phyloP scores from a whole-genome alignment of 1,140 invertebrate species.

The Drosophila busckii region DNA sequence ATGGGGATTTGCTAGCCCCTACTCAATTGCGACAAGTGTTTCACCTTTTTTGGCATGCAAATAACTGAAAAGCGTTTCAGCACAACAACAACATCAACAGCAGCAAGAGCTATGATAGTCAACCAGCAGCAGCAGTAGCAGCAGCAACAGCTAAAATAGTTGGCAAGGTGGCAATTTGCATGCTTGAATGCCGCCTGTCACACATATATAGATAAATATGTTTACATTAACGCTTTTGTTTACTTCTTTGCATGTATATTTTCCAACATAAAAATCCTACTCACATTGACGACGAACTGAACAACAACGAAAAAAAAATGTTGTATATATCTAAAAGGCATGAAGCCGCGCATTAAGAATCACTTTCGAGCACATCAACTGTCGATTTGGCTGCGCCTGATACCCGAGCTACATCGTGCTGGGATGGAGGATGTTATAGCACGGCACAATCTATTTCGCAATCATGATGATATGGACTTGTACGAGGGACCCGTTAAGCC shows the following conservation, averaged over 20 bases:
- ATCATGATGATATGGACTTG: slow-evolving; percentile 88
- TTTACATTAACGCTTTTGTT: slow-evolving; percentile 40
- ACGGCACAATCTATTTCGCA: slow-evolving; percentile 89
- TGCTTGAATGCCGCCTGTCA: slow-evolving; percentile 37
- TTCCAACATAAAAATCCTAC: slow-evolving; percentile 7
- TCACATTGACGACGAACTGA: slow-evolving; percentile 40
- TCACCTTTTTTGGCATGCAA: slow-evolving; percentile 60
- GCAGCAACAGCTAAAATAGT: slow-evolving; percentile 35
- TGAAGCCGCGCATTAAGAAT: slow-evolving; percentile 94
- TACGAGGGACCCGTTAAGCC: slow-evolving; percentile 90
- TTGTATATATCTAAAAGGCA: slow-evolving; percentile 82
- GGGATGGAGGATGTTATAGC: slow-evolving; percentile 92
- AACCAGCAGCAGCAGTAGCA: background rate
- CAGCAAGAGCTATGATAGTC: slow-evolving; percentile 14
- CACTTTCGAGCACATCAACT: slow-evolving; percentile 96
- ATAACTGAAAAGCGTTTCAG: slow-evolving; percentile 46
- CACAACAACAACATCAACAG: slow-evolving; percentile 26
- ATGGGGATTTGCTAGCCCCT: slow-evolving; percentile 13
- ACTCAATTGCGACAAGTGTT: slow-evolving; percentile 49
- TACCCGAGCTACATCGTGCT: slow-evolving; percentile 93
- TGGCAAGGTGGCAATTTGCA: slow-evolving; percentile 50
- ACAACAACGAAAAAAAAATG: too few species aligned
- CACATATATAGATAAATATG: slow-evolving; percentile 42
- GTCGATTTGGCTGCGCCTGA: slow-evolving; percentile 94
- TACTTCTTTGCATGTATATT: slow-evolving; percentile 1